Evolutionary conservation across 2,113 vertebrate species (phyloP).

Genomic region (Paraplagusia blochii): DNA sequence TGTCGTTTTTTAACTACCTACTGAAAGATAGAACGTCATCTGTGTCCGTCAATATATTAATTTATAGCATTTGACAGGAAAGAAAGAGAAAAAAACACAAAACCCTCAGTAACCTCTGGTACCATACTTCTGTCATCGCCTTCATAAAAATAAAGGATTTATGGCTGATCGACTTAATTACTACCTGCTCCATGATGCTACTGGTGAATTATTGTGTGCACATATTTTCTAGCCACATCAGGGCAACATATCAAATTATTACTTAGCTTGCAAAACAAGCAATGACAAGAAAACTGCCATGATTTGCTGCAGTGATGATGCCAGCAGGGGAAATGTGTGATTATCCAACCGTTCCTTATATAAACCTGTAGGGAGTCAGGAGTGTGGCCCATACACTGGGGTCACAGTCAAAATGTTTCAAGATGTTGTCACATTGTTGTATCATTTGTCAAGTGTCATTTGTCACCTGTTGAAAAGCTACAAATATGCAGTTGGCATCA

Average conservation of each 20-base stretch:
- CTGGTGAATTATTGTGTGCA: constrained; percentile 58
- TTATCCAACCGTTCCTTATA: constrained; percentile 35
- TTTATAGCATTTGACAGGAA: constrained; percentile 38
- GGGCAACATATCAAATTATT: constrained; percentile 56
- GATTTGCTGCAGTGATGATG: constrained; percentile 52
- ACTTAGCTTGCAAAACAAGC: constrained; percentile 53
- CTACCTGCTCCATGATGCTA: constrained; percentile 63
- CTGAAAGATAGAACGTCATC: constrained; percentile 4
- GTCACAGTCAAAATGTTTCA: no score
- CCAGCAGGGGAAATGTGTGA: constrained; percentile 43
- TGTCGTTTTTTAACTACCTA: constrained; percentile 12
- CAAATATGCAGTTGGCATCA: no score
- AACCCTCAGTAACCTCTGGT: constrained; percentile 52
- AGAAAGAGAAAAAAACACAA: constrained; percentile 27
- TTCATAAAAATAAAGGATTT: constrained; percentile 61
- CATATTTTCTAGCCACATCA: constrained; percentile 42
- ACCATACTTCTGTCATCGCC: constrained; percentile 42
- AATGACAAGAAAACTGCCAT: constrained; percentile 38
- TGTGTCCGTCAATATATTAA: constrained; percentile 14
- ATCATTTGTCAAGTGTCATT: no score
- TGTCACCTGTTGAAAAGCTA: no score
- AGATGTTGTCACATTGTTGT: no score
- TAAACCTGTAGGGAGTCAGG: no score
- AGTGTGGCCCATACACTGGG: no score
- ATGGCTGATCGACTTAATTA: constrained; percentile 64